Conservation (phyloP, 2,888 invertebrate genomes). For the Leucophora obtusa region DNA sequence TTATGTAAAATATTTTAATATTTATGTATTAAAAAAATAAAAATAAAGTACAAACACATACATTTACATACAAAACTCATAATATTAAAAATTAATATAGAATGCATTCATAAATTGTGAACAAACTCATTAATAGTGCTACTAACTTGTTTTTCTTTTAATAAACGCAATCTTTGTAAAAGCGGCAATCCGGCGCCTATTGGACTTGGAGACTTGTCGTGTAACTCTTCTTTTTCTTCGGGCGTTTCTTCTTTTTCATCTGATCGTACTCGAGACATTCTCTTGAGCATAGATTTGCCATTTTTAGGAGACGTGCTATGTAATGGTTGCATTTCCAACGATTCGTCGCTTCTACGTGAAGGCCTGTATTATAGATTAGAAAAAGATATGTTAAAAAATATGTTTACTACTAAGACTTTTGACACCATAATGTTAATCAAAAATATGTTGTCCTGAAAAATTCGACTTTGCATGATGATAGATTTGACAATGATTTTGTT, state of each 20-base stretch:
- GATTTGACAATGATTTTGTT: too few relatives aligned
- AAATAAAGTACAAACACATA: background rate
- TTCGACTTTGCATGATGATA: too few relatives aligned
- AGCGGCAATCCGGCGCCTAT: conserved; percentile 91
- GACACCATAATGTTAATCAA: too few relatives aligned
- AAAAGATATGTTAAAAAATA: too few relatives aligned
- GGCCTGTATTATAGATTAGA: conserved; percentile 62
- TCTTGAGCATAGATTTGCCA: conserved; percentile 82
- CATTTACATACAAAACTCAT: conserved; percentile 22
- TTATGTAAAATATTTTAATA: too few relatives aligned
- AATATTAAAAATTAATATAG: background rate
- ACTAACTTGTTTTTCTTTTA: conserved; percentile 90
- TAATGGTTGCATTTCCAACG: conserved; percentile 85
- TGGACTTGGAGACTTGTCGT: conserved; percentile 83
- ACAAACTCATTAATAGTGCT: conserved; percentile 21
- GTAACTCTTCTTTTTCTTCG: conserved; percentile 80
- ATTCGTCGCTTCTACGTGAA: conserved; percentile 80
- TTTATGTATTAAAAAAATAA: too few relatives aligned
- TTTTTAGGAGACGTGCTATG: conserved; percentile 77
- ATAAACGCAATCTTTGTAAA: conserved; percentile 86
- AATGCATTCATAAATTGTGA: conserved; percentile 6
- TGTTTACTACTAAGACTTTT: too few relatives aligned
- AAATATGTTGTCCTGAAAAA: too few relatives aligned
- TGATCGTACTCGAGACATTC: conserved; percentile 87
- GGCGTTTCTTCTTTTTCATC: conserved; percentile 83